These are phyloP conservation scores for Cyrtorhinus lividipennis DNA, from an alignment of 1,140 invertebrate genomes.

Conservation along the genomic window DNA sequence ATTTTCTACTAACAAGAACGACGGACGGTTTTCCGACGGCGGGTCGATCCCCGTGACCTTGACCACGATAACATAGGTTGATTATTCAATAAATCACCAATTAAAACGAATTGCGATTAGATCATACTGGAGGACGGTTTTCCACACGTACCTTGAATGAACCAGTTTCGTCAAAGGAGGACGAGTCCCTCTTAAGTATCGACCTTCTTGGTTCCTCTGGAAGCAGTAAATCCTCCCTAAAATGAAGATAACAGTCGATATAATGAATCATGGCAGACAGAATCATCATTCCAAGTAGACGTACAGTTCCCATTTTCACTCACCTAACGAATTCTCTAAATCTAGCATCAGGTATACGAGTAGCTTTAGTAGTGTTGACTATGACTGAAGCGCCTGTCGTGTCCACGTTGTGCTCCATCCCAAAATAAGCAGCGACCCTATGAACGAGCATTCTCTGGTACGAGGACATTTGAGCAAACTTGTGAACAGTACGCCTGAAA, in stretches of 20 bases:
- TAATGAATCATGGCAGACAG: too few species aligned
- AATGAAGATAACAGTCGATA: too few species aligned
- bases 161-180: conserved; percentile 55
- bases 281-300: too few species aligned
- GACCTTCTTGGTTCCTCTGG: conserved; percentile 55
- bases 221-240: conserved; percentile 41
- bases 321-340: conserved; percentile 23
- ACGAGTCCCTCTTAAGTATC: conserved; percentile 68
- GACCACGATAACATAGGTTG: too few species aligned
- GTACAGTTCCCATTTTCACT: too few species aligned
- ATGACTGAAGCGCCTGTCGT: conserved; percentile 69
- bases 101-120: too few species aligned
- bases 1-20: too few species aligned
- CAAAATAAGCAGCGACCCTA: conserved; percentile 80
- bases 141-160: conserved; percentile 34
- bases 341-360: conserved; percentile 48
- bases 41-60: too few species aligned
- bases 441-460: conserved; percentile 93
- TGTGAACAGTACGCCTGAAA: conserved; percentile 49
- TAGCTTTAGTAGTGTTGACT: conserved; percentile 62
- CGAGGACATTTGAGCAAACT: conserved; percentile 80
- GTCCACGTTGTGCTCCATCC: conserved; percentile 88
- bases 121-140: too few species aligned
- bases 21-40: too few species aligned
- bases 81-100: too few species aligned